Evolutionary conservation across 1,140 invertebrate species (phyloP).

Genomic region (Bombus pascuorum): DNA sequence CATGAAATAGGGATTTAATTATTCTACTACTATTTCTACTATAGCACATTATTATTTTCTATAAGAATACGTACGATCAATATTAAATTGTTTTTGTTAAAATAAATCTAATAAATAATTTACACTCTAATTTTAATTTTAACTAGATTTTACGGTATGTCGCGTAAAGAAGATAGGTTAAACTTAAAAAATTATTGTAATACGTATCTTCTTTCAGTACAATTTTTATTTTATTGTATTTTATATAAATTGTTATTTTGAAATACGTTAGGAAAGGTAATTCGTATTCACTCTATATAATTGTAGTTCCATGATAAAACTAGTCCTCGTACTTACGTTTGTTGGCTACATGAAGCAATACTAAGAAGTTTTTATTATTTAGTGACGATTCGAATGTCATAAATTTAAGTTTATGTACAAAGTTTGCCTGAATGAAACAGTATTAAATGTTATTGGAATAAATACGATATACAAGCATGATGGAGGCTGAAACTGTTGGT

Average conservation of each 20-base stretch:
- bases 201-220: not conserved
- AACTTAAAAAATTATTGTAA: not conserved
- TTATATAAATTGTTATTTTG: not conserved
- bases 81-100: too few species aligned
- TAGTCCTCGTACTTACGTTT: not conserved
- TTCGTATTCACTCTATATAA: not conserved
- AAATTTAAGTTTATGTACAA: not conserved
- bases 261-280: not conserved
- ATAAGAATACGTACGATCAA: too few species aligned
- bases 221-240: not conserved
- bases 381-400: not conserved
- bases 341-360: not conserved
- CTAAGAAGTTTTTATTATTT: not conserved
- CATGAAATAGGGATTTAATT: too few species aligned
- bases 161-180: too few species aligned
- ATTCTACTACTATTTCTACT: too few species aligned
- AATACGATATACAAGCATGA: slow-evolving; percentile 66
- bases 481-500: slow-evolving; percentile 76
- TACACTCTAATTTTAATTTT: not conserved
- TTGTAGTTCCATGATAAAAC: not conserved
- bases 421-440: not conserved
- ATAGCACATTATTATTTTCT: too few species aligned
- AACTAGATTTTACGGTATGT: not conserved
- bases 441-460: not conserved
- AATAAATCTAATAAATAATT: too few species aligned